A percentile compares a stretch with the other conserved stretches of the same genome.
phyloP scores from a whole-genome alignment of 35 echinoderm and acorn worm genomes.

The Heliocidaris erythrogramma region DNA sequence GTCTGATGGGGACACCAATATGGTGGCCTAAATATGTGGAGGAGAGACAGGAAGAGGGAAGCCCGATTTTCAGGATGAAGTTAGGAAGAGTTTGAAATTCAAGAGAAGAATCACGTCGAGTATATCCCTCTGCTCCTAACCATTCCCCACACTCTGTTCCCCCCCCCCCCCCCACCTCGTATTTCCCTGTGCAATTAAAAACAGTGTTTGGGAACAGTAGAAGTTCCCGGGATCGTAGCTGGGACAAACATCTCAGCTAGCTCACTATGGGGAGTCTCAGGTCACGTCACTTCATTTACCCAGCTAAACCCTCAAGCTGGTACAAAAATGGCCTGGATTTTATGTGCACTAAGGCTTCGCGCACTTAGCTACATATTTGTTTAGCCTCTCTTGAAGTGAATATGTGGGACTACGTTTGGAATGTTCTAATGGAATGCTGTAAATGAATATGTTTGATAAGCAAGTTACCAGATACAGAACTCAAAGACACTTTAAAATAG shows the following conservation, averaged over 20 bases:
- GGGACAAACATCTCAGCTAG: not conserved
- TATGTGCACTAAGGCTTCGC: not conserved
- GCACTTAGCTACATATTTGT: slow-evolving; percentile 10
- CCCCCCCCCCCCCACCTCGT: too few species aligned
- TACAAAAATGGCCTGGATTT: not conserved
- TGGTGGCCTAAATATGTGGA: not conserved
- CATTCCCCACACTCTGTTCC: not conserved
- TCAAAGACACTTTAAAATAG: not conserved
- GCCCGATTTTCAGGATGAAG: not conserved
- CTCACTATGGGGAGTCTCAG: not conserved
- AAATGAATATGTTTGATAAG: not conserved
- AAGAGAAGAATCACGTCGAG: not conserved
- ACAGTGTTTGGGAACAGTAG: not conserved
- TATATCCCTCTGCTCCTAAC: not conserved
- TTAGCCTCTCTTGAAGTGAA: slow-evolving; percentile 29
- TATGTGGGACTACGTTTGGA: not conserved
- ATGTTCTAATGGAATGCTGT: not conserved
- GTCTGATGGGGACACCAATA: not conserved
- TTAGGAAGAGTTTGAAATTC: slow-evolving; percentile 4
- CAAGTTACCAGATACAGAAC: not conserved
- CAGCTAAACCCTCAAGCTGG: not conserved
- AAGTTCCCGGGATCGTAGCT: not conserved
- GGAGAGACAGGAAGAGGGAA: not conserved
- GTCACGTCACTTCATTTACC: slow-evolving; percentile 16
- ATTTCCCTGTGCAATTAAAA: slow-evolving; percentile 18